A percentile compares a stretch with the other conserved stretches of the same genome.
Evolutionary conservation across 2,113 vertebrate genomes (phyloP).

Genomic region (Ammodramus savannarum): DNA sequence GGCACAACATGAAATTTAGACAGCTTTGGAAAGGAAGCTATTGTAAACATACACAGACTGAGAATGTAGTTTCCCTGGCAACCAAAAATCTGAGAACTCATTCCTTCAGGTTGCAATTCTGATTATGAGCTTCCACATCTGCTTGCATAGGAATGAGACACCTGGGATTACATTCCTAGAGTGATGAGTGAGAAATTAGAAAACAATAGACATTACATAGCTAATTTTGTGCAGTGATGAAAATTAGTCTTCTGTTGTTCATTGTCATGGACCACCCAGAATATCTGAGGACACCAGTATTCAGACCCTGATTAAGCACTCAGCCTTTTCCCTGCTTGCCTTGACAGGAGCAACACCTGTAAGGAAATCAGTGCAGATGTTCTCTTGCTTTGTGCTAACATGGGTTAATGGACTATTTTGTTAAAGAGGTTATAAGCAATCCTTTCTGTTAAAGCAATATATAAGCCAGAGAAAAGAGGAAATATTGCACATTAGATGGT

Average conservation of each 20-base stretch:
- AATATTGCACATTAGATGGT: not conserved
- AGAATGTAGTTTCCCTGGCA: conserved; percentile 63
- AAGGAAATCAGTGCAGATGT: not conserved
- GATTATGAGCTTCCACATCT: conserved; percentile 60
- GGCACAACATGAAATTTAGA: conserved; percentile 19
- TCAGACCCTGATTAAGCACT: not conserved
- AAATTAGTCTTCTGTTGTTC: conserved; percentile 19
- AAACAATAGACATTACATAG: conserved; percentile 40
- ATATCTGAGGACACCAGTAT: not conserved
- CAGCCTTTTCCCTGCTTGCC: not conserved
- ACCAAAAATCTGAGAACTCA: conserved; percentile 38
- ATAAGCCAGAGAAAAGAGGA: not conserved
- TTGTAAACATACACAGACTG: conserved; percentile 31
- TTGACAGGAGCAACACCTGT: not conserved
- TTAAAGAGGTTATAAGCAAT: not conserved
- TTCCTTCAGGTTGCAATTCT: conserved; percentile 64
- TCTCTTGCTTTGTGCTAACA: not conserved
- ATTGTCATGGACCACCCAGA: not conserved
- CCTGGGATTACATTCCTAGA: conserved; percentile 52
- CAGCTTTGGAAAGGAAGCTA: conserved; percentile 2
- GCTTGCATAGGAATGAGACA: conserved; percentile 62
- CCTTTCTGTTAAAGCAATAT: not conserved
- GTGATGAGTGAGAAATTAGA: conserved; percentile 41
- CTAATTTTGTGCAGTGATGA: conserved; percentile 38
- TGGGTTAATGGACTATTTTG: not conserved